Evolutionary conservation across 2,888 invertebrate genomes (phyloP).

Genomic region (Laothoe populi): DNA sequence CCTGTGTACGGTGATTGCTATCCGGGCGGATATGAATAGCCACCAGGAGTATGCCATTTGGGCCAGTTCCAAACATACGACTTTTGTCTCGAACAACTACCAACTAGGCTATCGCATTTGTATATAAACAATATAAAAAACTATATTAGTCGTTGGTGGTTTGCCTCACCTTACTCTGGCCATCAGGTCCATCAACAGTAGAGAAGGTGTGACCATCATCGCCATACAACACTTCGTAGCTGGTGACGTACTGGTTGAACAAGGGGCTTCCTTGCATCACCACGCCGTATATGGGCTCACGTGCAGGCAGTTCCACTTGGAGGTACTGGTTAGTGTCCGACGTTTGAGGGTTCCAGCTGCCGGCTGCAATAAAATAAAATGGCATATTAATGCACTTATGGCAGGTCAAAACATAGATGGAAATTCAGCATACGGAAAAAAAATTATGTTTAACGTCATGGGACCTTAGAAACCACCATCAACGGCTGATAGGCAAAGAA

Average conservation of each 20-base stretch:
- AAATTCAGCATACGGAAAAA: too few relatives aligned
- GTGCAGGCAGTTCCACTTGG: slow-evolving; percentile 86
- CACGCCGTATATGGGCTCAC: slow-evolving; percentile 90
- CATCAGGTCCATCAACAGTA: slow-evolving; percentile 81
- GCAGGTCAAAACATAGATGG: too few relatives aligned
- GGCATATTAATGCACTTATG: too few relatives aligned
- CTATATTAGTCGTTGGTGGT: neutral
- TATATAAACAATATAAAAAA: neutral
- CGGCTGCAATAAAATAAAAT: slow-evolving; percentile 59
- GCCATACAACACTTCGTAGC: slow-evolving; percentile 90
- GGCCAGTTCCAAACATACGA: too few relatives aligned
- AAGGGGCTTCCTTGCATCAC: slow-evolving; percentile 88
- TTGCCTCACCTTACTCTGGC: slow-evolving; percentile 79
- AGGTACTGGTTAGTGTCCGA: slow-evolving; percentile 88
- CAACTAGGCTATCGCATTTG: too few relatives aligned
- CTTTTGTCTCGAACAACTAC: too few relatives aligned
- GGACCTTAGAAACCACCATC: too few relatives aligned
- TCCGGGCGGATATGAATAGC: too few relatives aligned
- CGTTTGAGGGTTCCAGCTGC: slow-evolving; percentile 88
- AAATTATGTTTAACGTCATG: too few relatives aligned
- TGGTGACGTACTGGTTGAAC: slow-evolving; percentile 90
- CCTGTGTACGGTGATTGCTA: too few relatives aligned
- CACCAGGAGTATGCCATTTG: too few relatives aligned
- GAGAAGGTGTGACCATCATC: slow-evolving; percentile 87
- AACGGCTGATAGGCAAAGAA: too few relatives aligned